Evolutionary conservation across 2,888 invertebrate genomes (phyloP), one percentile per base, ranked within the genome.

Genomic region (Chrysopilus asiliformis): DNA sequence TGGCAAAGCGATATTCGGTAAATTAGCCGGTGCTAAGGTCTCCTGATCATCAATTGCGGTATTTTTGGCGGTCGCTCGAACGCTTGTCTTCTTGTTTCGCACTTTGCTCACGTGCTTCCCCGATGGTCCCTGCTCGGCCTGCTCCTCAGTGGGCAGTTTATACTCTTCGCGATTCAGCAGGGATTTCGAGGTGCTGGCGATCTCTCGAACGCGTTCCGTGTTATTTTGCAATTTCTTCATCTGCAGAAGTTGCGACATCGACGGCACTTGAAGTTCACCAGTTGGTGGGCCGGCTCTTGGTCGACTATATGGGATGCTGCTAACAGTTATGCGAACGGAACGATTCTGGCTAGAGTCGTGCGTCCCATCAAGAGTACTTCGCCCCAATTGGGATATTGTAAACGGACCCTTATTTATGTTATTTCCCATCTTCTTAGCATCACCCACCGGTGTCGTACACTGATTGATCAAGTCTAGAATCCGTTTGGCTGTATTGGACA

Each of bases 391-490:
- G 19, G 43, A 34, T 16, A 40, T 34, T 17, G 29, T 36, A 20
- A 45, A 39, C 8, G 47, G 29, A 38, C 47, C 47, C 34, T 45
- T 38, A 34, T 47, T 46, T 8, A 53, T 49, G 25, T 52, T 55
- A 39, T 49, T 55, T 3, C 83, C 82, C 56, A 86, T 81, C 52
- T 79, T 78, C 52, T 75, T 79, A 2, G 80, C 85, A 57, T 87
- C 86, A 29, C 67, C 67, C 34, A 86, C 61, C 1, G 89, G 85
- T 2, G 86, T 81, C 0, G 84, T 79, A 61, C 82, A 85, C 48
- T 79, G 75, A 55, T 89, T 84, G 37, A 91, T 64, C 4, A 85
- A 70, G 49, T 82, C 79, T 49, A 90, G 64, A 44, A 91, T 80
- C 43, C 79, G 71, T 48, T 77, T 74, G 1, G 89, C 79, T 4